Percentiles rank a stretch among this genome's conserved stretches.
phyloP scores from a whole-genome alignment of 1,140 invertebrate species.

The Colletes latitarsis region DNA sequence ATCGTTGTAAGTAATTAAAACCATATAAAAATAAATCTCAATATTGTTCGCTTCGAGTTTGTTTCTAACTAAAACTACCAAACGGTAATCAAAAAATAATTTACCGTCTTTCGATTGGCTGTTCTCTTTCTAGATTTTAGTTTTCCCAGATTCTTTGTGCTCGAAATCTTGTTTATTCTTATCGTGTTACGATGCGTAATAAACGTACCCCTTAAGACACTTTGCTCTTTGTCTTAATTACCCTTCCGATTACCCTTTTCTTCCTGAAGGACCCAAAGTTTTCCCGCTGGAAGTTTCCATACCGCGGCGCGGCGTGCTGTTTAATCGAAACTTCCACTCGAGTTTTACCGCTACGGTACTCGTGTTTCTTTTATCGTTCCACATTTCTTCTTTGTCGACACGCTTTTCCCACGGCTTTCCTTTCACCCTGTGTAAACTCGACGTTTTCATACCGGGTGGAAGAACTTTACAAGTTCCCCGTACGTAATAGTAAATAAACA shows the following conservation, averaged over 20 bases:
- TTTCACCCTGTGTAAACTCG: neutral
- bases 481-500: neutral
- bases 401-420: neutral
- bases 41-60: too few species aligned
- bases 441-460: neutral
- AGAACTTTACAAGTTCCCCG: neutral
- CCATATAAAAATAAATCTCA: too few species aligned
- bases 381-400: neutral
- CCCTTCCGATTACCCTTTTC: neutral
- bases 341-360: neutral
- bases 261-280: neutral
- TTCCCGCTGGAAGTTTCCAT: neutral
- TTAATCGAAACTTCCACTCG: conserved; percentile 17
- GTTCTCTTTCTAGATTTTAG: neutral
- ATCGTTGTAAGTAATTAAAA: too few species aligned
- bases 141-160: neutral
- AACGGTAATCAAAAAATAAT: too few species aligned
- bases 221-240: conserved; percentile 17
- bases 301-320: too few species aligned
- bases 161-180: neutral
- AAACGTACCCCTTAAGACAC: neutral
- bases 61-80: too few species aligned
- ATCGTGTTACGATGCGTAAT: neutral
- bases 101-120: too few species aligned
- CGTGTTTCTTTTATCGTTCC: neutral